These are phyloP conservation scores for Drosophila burlai DNA, from an alignment of 1,140 invertebrate genomes.

Conservation along the genomic window DNA sequence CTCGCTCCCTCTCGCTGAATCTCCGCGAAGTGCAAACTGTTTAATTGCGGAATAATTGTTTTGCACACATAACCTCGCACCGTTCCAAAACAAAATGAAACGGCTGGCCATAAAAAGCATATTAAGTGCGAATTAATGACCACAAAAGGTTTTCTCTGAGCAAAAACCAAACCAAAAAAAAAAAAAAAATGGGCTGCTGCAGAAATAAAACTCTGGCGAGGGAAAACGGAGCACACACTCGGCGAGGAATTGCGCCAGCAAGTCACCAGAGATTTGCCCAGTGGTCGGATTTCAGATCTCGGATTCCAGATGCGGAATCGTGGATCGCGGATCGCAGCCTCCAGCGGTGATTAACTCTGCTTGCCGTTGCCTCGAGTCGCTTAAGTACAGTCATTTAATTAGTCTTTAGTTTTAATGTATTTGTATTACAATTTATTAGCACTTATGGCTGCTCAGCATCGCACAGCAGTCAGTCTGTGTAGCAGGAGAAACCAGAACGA, in stretches of 20 bases:
- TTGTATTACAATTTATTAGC: slow-evolving; percentile 84
- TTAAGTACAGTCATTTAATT: slow-evolving; percentile 83
- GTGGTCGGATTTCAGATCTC: slow-evolving; percentile 16
- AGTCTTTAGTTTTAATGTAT: slow-evolving; percentile 83
- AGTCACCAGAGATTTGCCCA: slow-evolving; percentile 53
- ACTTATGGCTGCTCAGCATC: slow-evolving; percentile 56
- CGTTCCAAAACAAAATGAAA: slow-evolving; percentile 72
- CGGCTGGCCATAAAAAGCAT: slow-evolving; percentile 78
- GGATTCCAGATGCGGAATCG: slow-evolving; percentile 33
- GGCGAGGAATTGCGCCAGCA: slow-evolving; percentile 58
- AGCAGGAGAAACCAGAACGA: slow-evolving; percentile 30
- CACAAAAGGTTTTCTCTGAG: slow-evolving; percentile 71
- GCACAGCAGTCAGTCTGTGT: slow-evolving; percentile 27
- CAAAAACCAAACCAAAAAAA: background rate
- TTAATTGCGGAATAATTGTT: slow-evolving; percentile 85
- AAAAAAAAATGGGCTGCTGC: slow-evolving; percentile 14
- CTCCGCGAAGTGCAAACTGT: slow-evolving; percentile 76
- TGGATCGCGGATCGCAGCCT: slow-evolving; percentile 37
- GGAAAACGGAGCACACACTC: slow-evolving; percentile 48
- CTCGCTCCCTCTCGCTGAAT: slow-evolving; percentile 7
- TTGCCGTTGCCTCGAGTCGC: slow-evolving; percentile 53
- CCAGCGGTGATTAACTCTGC: slow-evolving; percentile 64
- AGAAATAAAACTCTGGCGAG: background rate
- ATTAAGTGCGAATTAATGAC: slow-evolving; percentile 84
- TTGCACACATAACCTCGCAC: slow-evolving; percentile 83